Evolutionary conservation across 2,888 invertebrate genomes (phyloP), one percentile per base, ranked within the genome.

Genomic region (Cactoblastis cactorum): DNA sequence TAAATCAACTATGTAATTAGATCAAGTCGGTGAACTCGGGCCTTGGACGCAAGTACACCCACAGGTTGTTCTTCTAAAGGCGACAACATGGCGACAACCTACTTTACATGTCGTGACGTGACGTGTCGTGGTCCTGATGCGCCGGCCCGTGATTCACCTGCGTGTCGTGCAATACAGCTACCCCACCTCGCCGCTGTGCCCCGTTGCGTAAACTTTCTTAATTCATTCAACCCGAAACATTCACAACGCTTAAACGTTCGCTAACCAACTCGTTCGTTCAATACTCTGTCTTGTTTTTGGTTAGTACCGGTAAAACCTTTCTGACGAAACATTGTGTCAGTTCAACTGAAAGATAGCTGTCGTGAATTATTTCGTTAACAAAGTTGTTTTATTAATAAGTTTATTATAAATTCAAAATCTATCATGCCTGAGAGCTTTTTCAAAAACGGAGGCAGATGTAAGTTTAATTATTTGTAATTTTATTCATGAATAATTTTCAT

Each of bases 171-270:
- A n/a, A n/a, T n/a, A n/a, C n/a, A n/a, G n/a, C n/a, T n/a, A n/a
- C n/a, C n/a, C n/a, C n/a, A n/a, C n/a, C n/a, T n/a, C n/a, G n/a
- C n/a, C n/a, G n/a, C n/a, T n/a, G n/a, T n/a, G n/a, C n/a, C 43
- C 41, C 12, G 35, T 14, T 28, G 28, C 43, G 28, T 43, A 4
- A 6, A 43, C 28, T 32, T 43, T 43, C 43, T 17, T 32, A 24
- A 43, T 43, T 43, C 43, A 28, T 32, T 43, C 43, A 43, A 28
- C 15, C 17, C 28, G 28, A 43, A 43, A 15, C 43, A 28, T n/a
- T 32, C 39, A n/a, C 15, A 17, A 19, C 41, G n/a, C n/a, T n/a
- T n/a, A n/a, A n/a, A n/a, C n/a, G 11, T 38, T 38, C 18, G 34
- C 12, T 34, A n/a, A n/a, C 12, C 12, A 34, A 34, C 12, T 34